Evolutionary conservation across 2,888 invertebrate species (phyloP).

Genomic region (Scotopteryx bipunctaria): DNA sequence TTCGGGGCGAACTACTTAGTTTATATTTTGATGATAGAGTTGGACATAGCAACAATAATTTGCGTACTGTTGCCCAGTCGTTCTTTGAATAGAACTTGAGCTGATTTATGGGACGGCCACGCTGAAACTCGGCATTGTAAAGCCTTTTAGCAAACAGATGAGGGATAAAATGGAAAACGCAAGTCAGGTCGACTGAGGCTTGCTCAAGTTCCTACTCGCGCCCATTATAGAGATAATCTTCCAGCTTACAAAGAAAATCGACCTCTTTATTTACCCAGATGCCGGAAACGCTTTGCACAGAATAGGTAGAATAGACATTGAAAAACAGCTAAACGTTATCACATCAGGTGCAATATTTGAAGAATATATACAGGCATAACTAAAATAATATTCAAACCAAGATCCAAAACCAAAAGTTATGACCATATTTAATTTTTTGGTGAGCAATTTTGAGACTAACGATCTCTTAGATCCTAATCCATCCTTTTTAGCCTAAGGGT

Average conservation of each 20-base stretch:
- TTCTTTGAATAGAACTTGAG: conserved; percentile 18
- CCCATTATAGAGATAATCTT: conserved; percentile 43
- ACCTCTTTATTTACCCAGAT: conserved; percentile 37
- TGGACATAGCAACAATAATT: too few species aligned
- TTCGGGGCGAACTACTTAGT: too few species aligned
- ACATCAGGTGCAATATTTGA: too few species aligned
- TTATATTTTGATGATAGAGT: too few species aligned
- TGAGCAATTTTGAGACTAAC: too few species aligned
- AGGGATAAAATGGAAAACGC: conserved; percentile 47
- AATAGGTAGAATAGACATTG: not conserved
- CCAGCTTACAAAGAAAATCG: conserved; percentile 35
- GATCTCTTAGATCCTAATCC: too few species aligned
- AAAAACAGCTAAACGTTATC: too few species aligned
- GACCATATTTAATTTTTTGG: too few species aligned
- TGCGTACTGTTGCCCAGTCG: not conserved
- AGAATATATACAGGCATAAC: too few species aligned
- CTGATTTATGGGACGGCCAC: conserved; percentile 49
- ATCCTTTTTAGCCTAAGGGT: too few species aligned
- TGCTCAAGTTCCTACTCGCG: conserved; percentile 39
- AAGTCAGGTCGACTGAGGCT: conserved; percentile 46
- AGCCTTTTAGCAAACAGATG: conserved; percentile 54
- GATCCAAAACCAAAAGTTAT: too few species aligned
- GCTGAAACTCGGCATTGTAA: conserved; percentile 50
- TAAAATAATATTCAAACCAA: too few species aligned
- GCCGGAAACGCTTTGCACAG: conserved; percentile 6